Evolutionary conservation across 92 coral and sea anemone species (phyloP), one percentile per base, ranked within the genome.

Genomic region (Umimayanthus kanabou): DNA sequence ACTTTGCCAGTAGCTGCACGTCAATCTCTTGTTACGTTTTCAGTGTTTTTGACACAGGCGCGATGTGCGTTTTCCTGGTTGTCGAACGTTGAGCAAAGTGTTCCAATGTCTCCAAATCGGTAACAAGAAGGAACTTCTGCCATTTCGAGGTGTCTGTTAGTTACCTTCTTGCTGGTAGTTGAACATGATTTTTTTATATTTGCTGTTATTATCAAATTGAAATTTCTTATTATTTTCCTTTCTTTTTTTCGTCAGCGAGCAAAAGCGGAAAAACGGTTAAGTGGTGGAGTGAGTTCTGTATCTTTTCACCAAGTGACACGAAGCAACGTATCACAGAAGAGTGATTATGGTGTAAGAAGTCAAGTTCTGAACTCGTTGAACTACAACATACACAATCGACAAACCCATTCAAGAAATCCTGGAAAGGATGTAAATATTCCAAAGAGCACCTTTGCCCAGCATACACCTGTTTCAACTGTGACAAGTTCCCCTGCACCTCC

Each of bases 161-260:
- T 23, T 47, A 1, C 1, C 30, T 23, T 67, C 73, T 67, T 53
- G 20, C 11, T 53, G 58, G 20, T 14, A 53, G 58, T 4, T 57
- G 65, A 57, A 15, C 65, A 57, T 15, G 65, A 33, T 33, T 57
- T 16, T 55, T 20, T 57, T 57, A 14, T 57, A 3, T 57, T 57
- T 57, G 47, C 13, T 39, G 79, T 9, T 33, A 20, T 13, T 76
- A 11, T 10, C 9, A 3, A 39, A 42, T 18, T 16, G 23, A 5
- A n/a, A 37, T 43, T 75, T 9, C 28, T 74, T 43, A 39, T 50
- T 49, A 78, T 49, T 78, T 26, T 45, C 33, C 61, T 23, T 25
- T 50, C 9, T 6, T n/a, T 50, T 49, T 47, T n/a, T 78, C 49
- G 15, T 16, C n/a, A 78, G 82, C 82, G 82, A 78, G 82, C 66